These are phyloP conservation scores for Rhabdornis inornatus DNA, from an alignment of 2,113 vertebrate genomes.

Conservation along the genomic window DNA sequence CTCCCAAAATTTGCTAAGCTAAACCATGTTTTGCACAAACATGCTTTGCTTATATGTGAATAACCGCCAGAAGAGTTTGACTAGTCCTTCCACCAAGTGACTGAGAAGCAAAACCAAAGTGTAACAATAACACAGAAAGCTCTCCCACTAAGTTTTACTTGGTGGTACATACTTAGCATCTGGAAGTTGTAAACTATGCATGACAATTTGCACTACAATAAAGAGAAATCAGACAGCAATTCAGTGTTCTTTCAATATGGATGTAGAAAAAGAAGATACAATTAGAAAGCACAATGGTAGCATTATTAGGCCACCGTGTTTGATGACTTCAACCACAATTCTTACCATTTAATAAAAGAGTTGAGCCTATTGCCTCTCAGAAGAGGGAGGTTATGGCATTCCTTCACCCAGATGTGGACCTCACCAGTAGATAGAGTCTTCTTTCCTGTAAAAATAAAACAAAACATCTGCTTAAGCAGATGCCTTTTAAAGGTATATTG, in stretches of 20 bases:
- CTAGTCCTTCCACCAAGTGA: neutral
- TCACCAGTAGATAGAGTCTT: conserved; percentile 78
- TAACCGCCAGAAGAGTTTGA: neutral
- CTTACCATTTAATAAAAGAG: conserved; percentile 94
- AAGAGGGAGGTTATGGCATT: conserved; percentile 84
- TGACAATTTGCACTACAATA: neutral
- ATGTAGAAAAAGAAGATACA: neutral
- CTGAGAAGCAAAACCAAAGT: neutral
- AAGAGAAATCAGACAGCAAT: neutral
- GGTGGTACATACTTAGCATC: neutral
- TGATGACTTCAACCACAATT: neutral
- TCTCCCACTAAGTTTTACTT: neutral
- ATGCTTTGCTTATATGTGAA: neutral
- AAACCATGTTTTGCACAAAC: neutral
- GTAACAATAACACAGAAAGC: neutral
- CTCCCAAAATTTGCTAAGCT: neutral
- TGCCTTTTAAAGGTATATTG: neutral
- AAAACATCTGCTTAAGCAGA: neutral
- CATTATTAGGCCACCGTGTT: neutral
- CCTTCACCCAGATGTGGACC: conserved; percentile 94
- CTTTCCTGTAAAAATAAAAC: conserved; percentile 68
- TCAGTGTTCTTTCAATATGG: neutral
- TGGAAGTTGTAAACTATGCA: neutral
- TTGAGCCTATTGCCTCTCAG: conserved; percentile 81
- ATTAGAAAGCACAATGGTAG: neutral